phyloP scores from a whole-genome alignment of 2,797 vertebrate genomes.

The Leucoraja ocellata region DNA sequence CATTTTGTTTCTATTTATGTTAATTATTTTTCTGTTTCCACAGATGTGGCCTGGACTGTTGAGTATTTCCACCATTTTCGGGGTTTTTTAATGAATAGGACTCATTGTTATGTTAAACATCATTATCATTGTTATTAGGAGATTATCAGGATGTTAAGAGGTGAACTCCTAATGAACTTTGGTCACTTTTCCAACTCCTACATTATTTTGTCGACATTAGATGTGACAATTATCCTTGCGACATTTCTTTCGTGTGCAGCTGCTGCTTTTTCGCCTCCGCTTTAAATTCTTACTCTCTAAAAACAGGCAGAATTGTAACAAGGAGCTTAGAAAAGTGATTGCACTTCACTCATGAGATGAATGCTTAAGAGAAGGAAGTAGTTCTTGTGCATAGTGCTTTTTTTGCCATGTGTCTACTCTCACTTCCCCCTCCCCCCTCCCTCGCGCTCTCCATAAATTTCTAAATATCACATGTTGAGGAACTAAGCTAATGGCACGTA shows the following conservation, averaged over 20 bases:
- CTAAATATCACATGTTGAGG: conserved; percentile 4
- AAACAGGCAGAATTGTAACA: not conserved
- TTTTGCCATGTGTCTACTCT: not conserved
- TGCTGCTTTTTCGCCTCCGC: not conserved
- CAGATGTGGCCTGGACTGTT: too few species aligned
- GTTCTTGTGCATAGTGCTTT: not conserved
- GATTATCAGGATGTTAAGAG: not conserved
- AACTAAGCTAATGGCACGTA: not conserved
- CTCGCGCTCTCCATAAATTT: not conserved
- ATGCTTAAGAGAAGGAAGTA: conserved; percentile 12
- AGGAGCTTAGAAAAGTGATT: not conserved
- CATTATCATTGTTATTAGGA: not conserved
- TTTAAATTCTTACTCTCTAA: not conserved
- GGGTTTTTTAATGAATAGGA: too few species aligned
- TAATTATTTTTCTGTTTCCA: too few species aligned
- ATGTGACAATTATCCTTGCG: not conserved
- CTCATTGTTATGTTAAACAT: too few species aligned
- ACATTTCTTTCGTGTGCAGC: not conserved
- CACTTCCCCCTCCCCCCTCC: conserved; percentile 27
- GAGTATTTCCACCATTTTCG: too few species aligned
- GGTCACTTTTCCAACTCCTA: not conserved
- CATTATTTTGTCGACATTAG: not conserved
- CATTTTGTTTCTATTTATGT: too few species aligned
- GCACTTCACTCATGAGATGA: not conserved
- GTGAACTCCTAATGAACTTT: not conserved